Base-by-base conservation (phyloP, 2,888 invertebrate species). In the Archips crataeganus region DNA sequence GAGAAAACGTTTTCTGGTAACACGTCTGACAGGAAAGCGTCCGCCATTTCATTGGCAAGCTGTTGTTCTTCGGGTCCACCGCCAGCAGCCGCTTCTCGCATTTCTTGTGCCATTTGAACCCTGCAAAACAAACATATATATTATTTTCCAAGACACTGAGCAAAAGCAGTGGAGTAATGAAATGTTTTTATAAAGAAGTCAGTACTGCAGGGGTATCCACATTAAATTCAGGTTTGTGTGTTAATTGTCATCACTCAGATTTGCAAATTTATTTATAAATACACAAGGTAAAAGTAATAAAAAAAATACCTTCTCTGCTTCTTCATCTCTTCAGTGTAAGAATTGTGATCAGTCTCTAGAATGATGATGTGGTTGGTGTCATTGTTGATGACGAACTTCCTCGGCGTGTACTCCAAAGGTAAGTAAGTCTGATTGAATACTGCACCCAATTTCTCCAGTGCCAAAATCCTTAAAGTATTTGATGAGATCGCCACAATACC, bases 401-500 rank as follows among this genome's bases (percentile, higher is more conserved):
- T 95, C 0, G 99, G 99, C 0, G 99, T 99, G 85, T 98, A 99
- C 80, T 99, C 98, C 68, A 99, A 94, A 0, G 98, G 98, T 83
- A 98, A 97, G 4, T 98, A 97, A 39, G 98, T 97, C 90, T 99
- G 99, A 93, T 99, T 99, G 89, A 99, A 99, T 2, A 99, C 99
- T 0, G 99, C 99, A 0, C 99, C 99, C 1, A 99, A 94, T 89
- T 99, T 99, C 89, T 99, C 99, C 70, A 99, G 94, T 0, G 99
- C 99, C 89, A 99, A 96, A 95, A 99, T 99, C 85, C 99, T 95
- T 68, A 99, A 94, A 0, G 99, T 99, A 86, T 99, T 99, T 1
- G 99, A 98, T 0, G 99, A 99, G 87, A 99, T 99, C 0, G 99
- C 99, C 0, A 99, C 99, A 80, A 99, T 99, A 79, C 99, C 99